Evolutionary conservation across 2,888 invertebrate genomes (phyloP).

Genomic region (Labia minor): DNA sequence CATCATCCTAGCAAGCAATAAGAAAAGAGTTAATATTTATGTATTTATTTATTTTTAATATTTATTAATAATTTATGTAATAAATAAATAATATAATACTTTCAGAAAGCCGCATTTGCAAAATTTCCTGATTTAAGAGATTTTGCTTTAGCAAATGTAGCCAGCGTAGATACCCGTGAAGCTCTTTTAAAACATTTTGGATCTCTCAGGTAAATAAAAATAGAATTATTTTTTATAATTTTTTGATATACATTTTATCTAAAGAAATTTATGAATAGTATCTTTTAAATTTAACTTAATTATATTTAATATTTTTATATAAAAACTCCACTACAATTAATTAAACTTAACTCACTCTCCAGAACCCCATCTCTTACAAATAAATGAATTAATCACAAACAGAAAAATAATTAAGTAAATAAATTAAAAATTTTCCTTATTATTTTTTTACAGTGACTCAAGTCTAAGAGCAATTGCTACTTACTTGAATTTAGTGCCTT

Average conservation of each 20-base stretch:
- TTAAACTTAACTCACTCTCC: too few species aligned
- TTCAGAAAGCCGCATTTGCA: conserved; percentile 82
- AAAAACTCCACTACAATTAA: too few species aligned
- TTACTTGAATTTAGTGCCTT: conserved; percentile 76
- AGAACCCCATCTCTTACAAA: too few species aligned
- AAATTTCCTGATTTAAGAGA: conserved; percentile 76
- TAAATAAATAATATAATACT: too few species aligned
- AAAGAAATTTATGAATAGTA: not conserved
- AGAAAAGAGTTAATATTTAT: too few species aligned
- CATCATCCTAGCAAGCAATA: too few species aligned
- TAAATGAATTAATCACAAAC: too few species aligned
- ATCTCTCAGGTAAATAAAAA: conserved; percentile 46
- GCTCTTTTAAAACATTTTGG: conserved; percentile 76
- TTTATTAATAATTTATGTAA: too few species aligned
- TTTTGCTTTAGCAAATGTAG: conserved; percentile 88
- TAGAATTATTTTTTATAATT: too few species aligned
- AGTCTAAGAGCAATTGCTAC: conserved; percentile 77
- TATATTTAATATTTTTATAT: not conserved
- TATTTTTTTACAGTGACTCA: conserved; percentile 46
- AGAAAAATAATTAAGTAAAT: too few species aligned
- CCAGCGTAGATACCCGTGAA: conserved; percentile 84
- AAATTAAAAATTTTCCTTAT: conserved; percentile 14
- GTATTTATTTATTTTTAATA: too few species aligned
- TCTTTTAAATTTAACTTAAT: too few species aligned
- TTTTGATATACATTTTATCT: conserved; percentile 17